phyloP scores from a whole-genome alignment of 2,888 invertebrate species.

The Chymomyza fuscimana region DNA sequence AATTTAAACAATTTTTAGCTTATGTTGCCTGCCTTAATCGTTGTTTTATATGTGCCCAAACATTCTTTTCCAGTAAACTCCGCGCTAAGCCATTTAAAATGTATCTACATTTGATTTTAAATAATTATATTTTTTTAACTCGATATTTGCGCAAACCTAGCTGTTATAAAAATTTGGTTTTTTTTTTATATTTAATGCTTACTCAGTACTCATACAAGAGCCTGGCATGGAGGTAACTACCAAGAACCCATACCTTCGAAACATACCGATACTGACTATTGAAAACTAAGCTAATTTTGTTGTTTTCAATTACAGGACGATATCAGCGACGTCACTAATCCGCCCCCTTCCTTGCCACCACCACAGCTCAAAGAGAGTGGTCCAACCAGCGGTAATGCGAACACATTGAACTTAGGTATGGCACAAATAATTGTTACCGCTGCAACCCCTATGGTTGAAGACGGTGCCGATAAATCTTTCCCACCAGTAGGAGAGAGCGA shows the following conservation, averaged over 20 bases:
- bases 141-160: neutral
- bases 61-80: neutral
- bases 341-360: slow-evolving; percentile 73
- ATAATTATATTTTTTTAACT: neutral
- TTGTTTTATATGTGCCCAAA: neutral
- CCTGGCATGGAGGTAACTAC: slow-evolving; percentile 76
- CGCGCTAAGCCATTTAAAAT: neutral
- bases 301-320: slow-evolving; percentile 66
- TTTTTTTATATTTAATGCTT: slow-evolving; percentile 64
- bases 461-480: slow-evolving; percentile 87
- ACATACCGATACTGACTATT: neutral
- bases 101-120: neutral
- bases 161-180: slow-evolving; percentile 32
- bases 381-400: slow-evolving; percentile 54
- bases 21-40: neutral
- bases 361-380: slow-evolving; percentile 52
- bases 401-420: slow-evolving; percentile 87
- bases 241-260: neutral
- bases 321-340: slow-evolving; percentile 74
- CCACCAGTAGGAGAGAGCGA: slow-evolving; percentile 82
- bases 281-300: neutral
- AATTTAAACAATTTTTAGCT: neutral
- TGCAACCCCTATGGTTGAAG: slow-evolving; percentile 95
- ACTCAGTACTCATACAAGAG: slow-evolving; percentile 78
- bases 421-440: slow-evolving; percentile 96